Percentiles rank a stretch among this genome's conserved stretches.
These are phyloP conservation scores for Myoxocephalus aenaeus DNA, from an alignment of 2,797 vertebrate species.

Conservation along the genomic window DNA sequence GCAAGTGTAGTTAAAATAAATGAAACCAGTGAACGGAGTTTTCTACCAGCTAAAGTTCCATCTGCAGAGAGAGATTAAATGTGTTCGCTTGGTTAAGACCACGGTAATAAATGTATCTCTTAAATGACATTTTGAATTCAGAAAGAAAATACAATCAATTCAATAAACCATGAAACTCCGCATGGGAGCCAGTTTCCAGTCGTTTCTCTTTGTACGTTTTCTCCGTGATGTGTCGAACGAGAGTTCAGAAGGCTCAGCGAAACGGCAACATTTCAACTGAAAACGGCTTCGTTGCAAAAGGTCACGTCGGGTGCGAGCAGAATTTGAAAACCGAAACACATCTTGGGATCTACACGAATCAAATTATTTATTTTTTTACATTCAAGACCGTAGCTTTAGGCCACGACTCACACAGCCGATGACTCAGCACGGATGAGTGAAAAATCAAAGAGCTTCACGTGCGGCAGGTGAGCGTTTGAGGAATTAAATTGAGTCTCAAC, in stretches of 20 bases:
- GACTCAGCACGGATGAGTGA: background rate
- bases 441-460: background rate
- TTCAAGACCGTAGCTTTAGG: too few relatives aligned
- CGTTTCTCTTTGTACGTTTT: background rate
- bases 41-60: background rate
- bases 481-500: background rate
- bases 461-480: background rate
- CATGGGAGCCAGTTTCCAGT: background rate
- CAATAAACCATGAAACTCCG: background rate
- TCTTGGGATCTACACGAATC: background rate
- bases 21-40: background rate
- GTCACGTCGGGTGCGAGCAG: background rate
- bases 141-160: background rate
- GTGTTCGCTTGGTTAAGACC: too few relatives aligned
- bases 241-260: too few relatives aligned
- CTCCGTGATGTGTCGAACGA: too few relatives aligned
- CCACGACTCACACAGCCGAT: background rate
- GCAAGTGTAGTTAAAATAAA: background rate
- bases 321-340: background rate
- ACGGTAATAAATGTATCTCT: background rate
- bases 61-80: background rate
- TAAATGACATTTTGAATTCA: background rate
- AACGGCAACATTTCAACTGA: too few relatives aligned
- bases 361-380: too few relatives aligned
- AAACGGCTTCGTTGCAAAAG: too few relatives aligned